Conservation (phyloP, 1,140 invertebrate genomes). For the Brachionus plicatilis region DNA sequence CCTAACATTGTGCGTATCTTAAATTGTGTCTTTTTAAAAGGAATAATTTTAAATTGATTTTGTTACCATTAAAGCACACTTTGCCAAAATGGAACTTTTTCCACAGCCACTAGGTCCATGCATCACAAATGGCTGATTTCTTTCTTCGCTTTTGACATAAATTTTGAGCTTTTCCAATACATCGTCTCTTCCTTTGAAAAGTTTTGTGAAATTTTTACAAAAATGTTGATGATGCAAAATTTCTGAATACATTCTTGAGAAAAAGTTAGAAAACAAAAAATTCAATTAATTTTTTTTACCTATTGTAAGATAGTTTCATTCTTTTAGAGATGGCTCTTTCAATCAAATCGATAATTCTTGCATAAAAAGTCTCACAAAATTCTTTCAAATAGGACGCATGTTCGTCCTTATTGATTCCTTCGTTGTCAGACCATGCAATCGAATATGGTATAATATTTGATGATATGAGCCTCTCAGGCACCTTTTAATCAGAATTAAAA, state of each 20-base stretch:
- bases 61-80: slow-evolving; percentile 56
- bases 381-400: slow-evolving; percentile 89
- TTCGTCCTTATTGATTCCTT: slow-evolving; percentile 83
- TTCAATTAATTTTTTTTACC: background rate
- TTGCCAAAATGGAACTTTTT: slow-evolving; percentile 89
- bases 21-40: background rate
- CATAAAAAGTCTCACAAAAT: slow-evolving; percentile 74
- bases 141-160: slow-evolving; percentile 74
- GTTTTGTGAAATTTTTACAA: slow-evolving; percentile 88
- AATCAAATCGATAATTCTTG: slow-evolving; percentile 75
- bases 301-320: slow-evolving; percentile 58
- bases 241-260: slow-evolving; percentile 64
- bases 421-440: slow-evolving; percentile 91
- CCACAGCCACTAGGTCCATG: slow-evolving; percentile 93
- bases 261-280: background rate
- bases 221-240: slow-evolving; percentile 92
- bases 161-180: slow-evolving; percentile 72
- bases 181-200: slow-evolving; percentile 87
- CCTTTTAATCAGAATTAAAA: slow-evolving; percentile 42
- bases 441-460: slow-evolving; percentile 66
- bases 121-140: slow-evolving; percentile 81
- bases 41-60: background rate
- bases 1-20: background rate
- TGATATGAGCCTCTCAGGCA: background rate
- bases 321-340: slow-evolving; percentile 52